Evolutionary conservation across 92 coral and sea anemone species (phyloP).

Genomic region (Bergia sp.): DNA sequence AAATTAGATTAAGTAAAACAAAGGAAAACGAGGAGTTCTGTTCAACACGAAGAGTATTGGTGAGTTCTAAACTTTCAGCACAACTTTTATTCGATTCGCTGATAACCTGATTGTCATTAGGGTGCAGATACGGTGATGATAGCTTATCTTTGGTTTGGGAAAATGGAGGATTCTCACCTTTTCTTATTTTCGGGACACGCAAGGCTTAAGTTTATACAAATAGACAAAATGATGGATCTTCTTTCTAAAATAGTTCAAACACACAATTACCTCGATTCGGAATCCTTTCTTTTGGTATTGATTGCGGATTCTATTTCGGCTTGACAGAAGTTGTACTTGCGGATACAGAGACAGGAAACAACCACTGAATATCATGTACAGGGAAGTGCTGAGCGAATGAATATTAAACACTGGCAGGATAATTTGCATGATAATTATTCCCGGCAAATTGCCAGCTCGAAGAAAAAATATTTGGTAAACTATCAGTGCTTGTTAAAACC

Average conservation of each 20-base stretch:
- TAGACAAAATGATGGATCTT: slow-evolving; percentile 1
- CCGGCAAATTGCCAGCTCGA: slow-evolving; percentile 33
- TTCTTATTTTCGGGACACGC: slow-evolving; percentile 57
- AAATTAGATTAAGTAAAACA: background rate
- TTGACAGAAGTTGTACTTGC: slow-evolving; percentile 11
- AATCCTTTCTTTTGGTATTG: background rate
- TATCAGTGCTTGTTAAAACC: slow-evolving; percentile 11
- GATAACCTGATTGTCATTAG: slow-evolving; percentile 47
- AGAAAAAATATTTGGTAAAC: background rate
- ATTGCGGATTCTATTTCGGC: slow-evolving; percentile 19
- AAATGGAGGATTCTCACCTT: slow-evolving; percentile 42
- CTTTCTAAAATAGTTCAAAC: background rate
- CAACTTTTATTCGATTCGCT: background rate
- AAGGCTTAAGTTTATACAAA: slow-evolving; percentile 47
- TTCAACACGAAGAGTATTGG: background rate
- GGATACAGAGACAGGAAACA: slow-evolving; percentile 50
- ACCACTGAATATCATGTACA: background rate
- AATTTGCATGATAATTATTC: slow-evolving; percentile 59
- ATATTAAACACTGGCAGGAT: slow-evolving; percentile 39
- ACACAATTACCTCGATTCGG: slow-evolving; percentile 15
- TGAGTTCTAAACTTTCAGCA: background rate
- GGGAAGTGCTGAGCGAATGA: slow-evolving; percentile 20
- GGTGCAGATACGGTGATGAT: slow-evolving; percentile 55
- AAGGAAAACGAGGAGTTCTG: background rate
- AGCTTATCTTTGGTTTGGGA: slow-evolving; percentile 59